Evolutionary conservation across 2,888 invertebrate genomes (phyloP), one percentile per base, ranked within the genome.

Genomic region (Nymphalis urticae): DNA sequence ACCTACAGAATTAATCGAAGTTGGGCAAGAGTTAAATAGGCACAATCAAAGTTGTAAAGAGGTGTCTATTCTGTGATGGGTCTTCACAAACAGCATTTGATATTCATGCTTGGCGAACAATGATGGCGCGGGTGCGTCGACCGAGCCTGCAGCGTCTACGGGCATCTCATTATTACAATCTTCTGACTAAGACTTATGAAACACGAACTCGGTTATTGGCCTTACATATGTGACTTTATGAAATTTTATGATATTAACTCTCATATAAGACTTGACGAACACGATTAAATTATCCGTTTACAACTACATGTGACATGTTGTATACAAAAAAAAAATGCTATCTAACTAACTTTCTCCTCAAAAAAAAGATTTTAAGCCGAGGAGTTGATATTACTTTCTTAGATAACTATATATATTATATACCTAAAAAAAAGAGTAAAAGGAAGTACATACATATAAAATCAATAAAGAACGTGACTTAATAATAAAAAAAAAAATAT

Each of bases 11-110:
- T 80, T 75, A 73, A 72, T 67, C 71, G 72, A 78, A 81, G 79
- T 80, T 80, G 76, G 42, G 72, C 69, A 70, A 8, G 79, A 85
- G 82, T 83, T 83, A 82, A 85, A 85, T 85, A 80, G 80, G 77
- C 77, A 81, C 82, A 86, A 85, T 87, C 84, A 87, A 87, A 88
- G 82, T 88, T 87, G 77, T 79, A 80, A 75, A 76, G 76, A 76
- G 72, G 79, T 78, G 79, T 79, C 68, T 76, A 74, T 53, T 77
- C 72, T 69, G 62, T 66, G 81, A 85, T 80, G 79, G 79, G 75
- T 83, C 77, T 85, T 81, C 79, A 78, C 77, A 79, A 84, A 86
- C 84, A 81, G 76, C 81, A 85, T 86, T 82, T 80, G 78, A 83
- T 87, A 87, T 88, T 87, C 78, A 86, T 80, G 79, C 71, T 73